Evolutionary conservation across 2,113 vertebrate genomes (phyloP), one percentile per base, ranked within the genome.

Genomic region (Mugil cephalus): DNA sequence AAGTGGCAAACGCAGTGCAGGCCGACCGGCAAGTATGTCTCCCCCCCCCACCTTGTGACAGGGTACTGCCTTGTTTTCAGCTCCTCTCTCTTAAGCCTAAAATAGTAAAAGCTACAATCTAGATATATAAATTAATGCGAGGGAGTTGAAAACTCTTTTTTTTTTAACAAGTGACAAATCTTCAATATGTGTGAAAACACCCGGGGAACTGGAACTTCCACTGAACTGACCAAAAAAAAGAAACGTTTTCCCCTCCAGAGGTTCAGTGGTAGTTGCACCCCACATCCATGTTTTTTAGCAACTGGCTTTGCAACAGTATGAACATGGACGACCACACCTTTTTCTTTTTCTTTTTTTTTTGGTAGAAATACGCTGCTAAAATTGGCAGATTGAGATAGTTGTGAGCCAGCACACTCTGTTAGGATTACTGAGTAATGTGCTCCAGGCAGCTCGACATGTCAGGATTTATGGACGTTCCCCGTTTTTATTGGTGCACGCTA

Each of bases 21-120:
- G 88, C 85, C 83, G 72, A 90, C 85, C 42, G 87, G 88, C 86
- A 91, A 90, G 86, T 89, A 91, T 89, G 87, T 90, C 78, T 87
- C 85, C 77, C 87, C 86, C 85, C 80, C 82, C 85, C 80, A 82
- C 85, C 74, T 84, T 89, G 82, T 89, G 88, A 87, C 79, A 82
- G 81, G 88, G 87, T 88, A 88, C 77, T 84, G 75, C 82, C 80
- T 88, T 86, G 88, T 89, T 87, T 89, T 85, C 79, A 69, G 88
- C 82, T 91, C 83, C 79, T 80, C 84, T 84, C 84, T 71, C 74
- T 30, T 56, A 74, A n/a, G n/a, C n/a, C n/a, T n/a, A n/a, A n/a
- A n/a, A n/a, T n/a, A n/a, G n/a, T n/a, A n/a, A 51, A 42, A 76
- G 67, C 55, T 51, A 40, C 47, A 77, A 74, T n/a, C 14, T 51